Evolutionary conservation across 2,888 invertebrate genomes (phyloP).

Genomic region (Frankliniella intonsa): DNA sequence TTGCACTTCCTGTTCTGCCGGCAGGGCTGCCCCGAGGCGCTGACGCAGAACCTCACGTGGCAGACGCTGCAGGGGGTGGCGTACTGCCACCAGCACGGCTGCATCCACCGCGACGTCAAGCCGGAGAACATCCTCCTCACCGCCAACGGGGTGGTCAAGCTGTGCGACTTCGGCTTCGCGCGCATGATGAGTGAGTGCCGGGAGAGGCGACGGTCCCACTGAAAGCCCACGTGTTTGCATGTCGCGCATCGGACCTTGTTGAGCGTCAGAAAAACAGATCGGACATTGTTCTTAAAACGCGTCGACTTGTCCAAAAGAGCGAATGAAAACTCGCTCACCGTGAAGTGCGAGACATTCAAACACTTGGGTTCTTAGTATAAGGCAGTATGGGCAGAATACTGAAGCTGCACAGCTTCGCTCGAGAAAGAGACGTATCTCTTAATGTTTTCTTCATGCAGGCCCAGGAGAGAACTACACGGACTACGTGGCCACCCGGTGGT

Average conservation of each 20-base stretch:
- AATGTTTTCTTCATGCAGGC: constrained; percentile 52
- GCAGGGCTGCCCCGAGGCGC: constrained; percentile 81
- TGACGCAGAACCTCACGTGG: constrained; percentile 89
- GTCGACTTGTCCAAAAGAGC: background rate
- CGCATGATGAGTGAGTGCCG: constrained; percentile 73
- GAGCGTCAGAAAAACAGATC: no score
- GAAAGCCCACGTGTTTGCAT: no score
- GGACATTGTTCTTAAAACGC: no score
- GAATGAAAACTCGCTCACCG: background rate
- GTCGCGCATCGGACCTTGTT: no score
- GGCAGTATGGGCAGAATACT: background rate
- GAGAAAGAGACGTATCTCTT: background rate
- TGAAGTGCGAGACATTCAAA: background rate
- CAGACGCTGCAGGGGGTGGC: constrained; percentile 93
- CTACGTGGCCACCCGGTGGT: constrained; percentile 99
- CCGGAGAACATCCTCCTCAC: constrained; percentile 98
- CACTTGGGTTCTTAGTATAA: background rate
- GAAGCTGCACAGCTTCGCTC: background rate
- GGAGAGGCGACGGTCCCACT: no score
- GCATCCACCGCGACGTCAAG: constrained; percentile 95
- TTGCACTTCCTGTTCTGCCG: background rate
- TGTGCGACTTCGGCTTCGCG: constrained; percentile 99
- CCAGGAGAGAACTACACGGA: constrained; percentile 98
- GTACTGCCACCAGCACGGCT: constrained; percentile 95
- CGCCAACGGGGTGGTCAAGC: constrained; percentile 85